Conservation (phyloP, 2,113 vertebrate species). For the Rousettus leschenaultii region DNA sequence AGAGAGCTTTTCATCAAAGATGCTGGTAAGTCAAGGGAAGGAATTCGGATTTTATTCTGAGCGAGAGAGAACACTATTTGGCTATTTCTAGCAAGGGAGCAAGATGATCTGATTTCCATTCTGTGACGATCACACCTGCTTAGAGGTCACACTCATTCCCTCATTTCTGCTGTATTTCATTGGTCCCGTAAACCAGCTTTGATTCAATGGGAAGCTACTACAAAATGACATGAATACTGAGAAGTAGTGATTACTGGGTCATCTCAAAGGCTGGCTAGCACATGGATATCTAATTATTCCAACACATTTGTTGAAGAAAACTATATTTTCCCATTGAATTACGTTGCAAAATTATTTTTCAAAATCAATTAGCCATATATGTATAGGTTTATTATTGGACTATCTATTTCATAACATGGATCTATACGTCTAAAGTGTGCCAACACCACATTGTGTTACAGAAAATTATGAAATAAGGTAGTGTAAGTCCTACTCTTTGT, state of each 20-base stretch:
- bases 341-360: not conserved
- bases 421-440: not conserved
- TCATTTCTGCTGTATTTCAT: not conserved
- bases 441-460: not conserved
- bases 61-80: not conserved
- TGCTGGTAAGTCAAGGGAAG: not conserved
- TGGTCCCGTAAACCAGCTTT: not conserved
- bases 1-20: not conserved
- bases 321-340: not conserved
- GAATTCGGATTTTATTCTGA: not conserved
- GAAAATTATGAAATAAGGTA: not conserved
- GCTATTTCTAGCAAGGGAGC: not conserved
- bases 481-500: not conserved
- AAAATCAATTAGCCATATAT: not conserved
- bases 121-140: not conserved
- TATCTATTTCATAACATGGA: not conserved
- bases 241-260: not conserved
- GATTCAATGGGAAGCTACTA: not conserved
- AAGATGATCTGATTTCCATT: not conserved
- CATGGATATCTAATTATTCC: not conserved
- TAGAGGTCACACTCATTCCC: not conserved
- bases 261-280: not conserved
- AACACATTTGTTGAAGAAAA: not conserved
- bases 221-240: not conserved
- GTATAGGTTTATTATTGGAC: not conserved